Conservation (phyloP, 2,797 vertebrate species). For the Sandelia bainsii region DNA sequence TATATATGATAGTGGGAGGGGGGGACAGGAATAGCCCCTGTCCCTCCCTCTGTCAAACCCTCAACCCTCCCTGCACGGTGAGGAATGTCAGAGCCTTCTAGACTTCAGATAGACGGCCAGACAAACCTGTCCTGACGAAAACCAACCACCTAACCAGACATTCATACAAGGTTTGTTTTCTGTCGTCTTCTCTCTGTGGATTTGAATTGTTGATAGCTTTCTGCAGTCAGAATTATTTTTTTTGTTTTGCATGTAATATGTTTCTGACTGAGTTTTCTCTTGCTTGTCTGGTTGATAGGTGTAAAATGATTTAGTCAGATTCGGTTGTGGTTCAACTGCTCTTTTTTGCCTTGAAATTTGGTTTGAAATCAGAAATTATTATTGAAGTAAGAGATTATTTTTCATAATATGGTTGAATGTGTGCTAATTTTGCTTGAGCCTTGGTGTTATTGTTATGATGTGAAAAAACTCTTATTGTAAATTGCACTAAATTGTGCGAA, state of each 20-base stretch:
- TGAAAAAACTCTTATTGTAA: neutral
- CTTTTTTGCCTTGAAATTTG: constrained; percentile 15
- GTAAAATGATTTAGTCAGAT: constrained; percentile 3
- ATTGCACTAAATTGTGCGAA: constrained; percentile 30
- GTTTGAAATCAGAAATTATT: constrained; percentile 6
- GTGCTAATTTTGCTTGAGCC: constrained; percentile 16
- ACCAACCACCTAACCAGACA: too few species aligned
- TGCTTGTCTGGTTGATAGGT: neutral
- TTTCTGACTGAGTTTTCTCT: constrained; percentile 16
- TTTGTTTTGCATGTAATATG: constrained; percentile 10
- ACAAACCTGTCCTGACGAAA: constrained; percentile 60
- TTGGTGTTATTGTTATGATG: neutral
- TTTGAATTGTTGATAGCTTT: constrained; percentile 13
- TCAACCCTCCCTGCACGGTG: constrained; percentile 54
- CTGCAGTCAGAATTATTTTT: constrained; percentile 1
- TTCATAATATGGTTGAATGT: constrained; percentile 1
- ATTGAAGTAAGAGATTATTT: constrained; percentile 2
- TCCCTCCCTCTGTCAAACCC: constrained; percentile 26
- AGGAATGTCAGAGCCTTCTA: constrained; percentile 69
- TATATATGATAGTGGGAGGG: constrained; percentile 68
- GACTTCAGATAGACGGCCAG: constrained; percentile 46
- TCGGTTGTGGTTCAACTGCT: neutral
- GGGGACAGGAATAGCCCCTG: constrained; percentile 78
- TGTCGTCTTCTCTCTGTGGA: constrained; percentile 15
- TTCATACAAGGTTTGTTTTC: constrained; percentile 68